Percentiles rank a stretch among this genome's conserved stretches.
phyloP scores from a whole-genome alignment of 37 sponge, comb jelly and placozoan species.

The Axinella damicornis region DNA sequence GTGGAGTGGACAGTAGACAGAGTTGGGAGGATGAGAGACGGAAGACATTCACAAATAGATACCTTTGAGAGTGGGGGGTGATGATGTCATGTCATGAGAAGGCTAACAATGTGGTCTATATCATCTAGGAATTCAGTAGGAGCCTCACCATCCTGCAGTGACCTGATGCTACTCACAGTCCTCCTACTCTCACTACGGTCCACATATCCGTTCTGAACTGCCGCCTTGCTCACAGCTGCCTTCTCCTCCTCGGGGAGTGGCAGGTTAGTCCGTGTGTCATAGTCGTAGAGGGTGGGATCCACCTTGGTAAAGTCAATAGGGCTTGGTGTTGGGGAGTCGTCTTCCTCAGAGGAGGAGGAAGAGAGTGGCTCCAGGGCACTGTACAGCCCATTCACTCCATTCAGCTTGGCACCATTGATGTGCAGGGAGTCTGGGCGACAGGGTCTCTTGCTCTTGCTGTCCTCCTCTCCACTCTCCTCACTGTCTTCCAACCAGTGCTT shows the following conservation, averaged over 20 bases:
- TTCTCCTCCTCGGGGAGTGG: constrained; percentile 1
- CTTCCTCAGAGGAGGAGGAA: not conserved
- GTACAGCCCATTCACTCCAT: constrained; percentile 22
- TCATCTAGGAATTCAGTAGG: constrained; percentile 44
- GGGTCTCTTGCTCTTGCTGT: not conserved
- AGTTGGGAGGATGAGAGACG: too few relatives aligned
- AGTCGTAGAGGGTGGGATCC: constrained; percentile 75
- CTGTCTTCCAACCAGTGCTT: not conserved
- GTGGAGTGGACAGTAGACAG: too few relatives aligned
- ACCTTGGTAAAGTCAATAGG: constrained; percentile 77
- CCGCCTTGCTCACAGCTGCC: too few relatives aligned
- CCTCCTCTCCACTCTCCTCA: not conserved
- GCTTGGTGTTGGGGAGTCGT: constrained; percentile 36
- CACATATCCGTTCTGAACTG: not conserved
- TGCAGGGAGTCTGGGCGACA: constrained; percentile 3
- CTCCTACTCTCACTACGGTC: not conserved
- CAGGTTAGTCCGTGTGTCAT: constrained; percentile 41
- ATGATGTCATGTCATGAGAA: constrained; percentile 59
- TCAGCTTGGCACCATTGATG: constrained; percentile 26
- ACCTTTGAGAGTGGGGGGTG: too few relatives aligned
- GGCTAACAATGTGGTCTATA: constrained; percentile 63
- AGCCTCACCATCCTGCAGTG: not conserved
- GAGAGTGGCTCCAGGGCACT: not conserved
- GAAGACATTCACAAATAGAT: too few relatives aligned
- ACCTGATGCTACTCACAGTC: too few relatives aligned